Evolutionary conservation across 2,888 invertebrate species (phyloP).

Genomic region (Euzetes globulus): DNA sequence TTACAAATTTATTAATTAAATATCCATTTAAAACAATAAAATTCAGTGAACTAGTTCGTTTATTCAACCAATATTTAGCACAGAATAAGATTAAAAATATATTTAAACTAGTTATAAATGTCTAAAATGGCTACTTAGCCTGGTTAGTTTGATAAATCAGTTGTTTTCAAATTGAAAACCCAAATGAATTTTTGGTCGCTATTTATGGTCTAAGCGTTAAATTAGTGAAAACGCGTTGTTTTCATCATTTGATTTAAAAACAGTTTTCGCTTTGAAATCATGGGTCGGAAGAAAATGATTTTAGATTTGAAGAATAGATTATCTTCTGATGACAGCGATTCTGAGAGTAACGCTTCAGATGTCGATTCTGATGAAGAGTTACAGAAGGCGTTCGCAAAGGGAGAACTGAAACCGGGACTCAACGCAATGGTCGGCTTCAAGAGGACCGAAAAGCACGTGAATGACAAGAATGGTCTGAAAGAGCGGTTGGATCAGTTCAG

Average conservation of each 20-base stretch:
- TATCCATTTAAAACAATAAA: too few species aligned
- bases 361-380: slow-evolving; percentile 54
- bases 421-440: slow-evolving; percentile 54
- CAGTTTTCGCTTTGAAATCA: not conserved
- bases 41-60: too few species aligned
- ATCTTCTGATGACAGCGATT: slow-evolving; percentile 15
- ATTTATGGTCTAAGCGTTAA: too few species aligned
- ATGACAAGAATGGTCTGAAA: slow-evolving; percentile 54
- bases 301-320: slow-evolving; percentile 13
- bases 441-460: slow-evolving; percentile 28
- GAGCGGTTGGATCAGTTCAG: slow-evolving; percentile 64
- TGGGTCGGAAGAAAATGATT: slow-evolving; percentile 32
- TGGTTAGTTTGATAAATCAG: too few species aligned
- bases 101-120: too few species aligned
- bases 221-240: not conserved
- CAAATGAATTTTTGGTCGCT: too few species aligned
- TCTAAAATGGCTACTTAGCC: too few species aligned
- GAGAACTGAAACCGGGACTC: slow-evolving; percentile 74
- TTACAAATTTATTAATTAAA: too few species aligned
- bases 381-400: slow-evolving; percentile 79
- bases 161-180: too few species aligned
- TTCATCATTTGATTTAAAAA: not conserved
- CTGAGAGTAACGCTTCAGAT: slow-evolving; percentile 20
- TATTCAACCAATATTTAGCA: too few species aligned
- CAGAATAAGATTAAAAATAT: too few species aligned